These are phyloP conservation scores for Matsumyia berberina DNA, from an alignment of 2,888 invertebrate genomes.

Conservation along the genomic window DNA sequence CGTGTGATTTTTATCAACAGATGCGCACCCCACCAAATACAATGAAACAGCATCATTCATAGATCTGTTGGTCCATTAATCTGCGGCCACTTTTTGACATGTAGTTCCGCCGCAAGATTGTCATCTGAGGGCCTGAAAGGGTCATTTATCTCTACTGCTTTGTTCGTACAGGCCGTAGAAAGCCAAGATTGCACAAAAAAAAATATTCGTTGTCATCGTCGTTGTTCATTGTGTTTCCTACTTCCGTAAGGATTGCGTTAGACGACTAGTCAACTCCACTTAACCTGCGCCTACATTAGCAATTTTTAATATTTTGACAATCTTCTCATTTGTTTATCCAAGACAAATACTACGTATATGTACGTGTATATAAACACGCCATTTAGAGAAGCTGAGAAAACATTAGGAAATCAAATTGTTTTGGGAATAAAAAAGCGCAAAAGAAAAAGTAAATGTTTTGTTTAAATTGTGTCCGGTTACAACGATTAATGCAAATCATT, in stretches of 20 bases:
- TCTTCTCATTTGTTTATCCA: conserved; percentile 38
- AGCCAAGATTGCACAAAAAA: conserved; percentile 20
- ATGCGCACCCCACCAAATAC: not conserved
- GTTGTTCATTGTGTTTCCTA: conserved; percentile 27
- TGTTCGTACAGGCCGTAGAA: conserved; percentile 2
- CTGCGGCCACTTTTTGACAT: not conserved
- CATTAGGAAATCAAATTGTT: conserved; percentile 32
- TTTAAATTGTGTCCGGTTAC: conserved; percentile 34
- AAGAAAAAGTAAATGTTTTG: conserved; percentile 35
- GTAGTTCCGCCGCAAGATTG: not conserved
- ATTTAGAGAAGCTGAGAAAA: not conserved
- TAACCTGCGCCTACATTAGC: conserved; percentile 2
- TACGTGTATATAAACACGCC: not conserved
- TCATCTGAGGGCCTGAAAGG: conserved; percentile 1
- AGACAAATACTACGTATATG: not conserved
- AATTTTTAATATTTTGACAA: conserved; percentile 23
- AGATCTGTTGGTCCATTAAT: conserved; percentile 1
- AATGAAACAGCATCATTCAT: conserved; percentile 13
- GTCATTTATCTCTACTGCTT: not conserved
- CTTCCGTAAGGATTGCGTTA: conserved; percentile 19
- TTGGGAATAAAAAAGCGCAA: conserved; percentile 10
- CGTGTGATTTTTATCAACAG: conserved; percentile 11
- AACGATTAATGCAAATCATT: conserved; percentile 47
- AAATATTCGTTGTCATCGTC: conserved; percentile 1
- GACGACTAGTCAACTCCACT: not conserved